Evolutionary conservation across 2,888 invertebrate species (phyloP).

Genomic region (Campoplex capitator): DNA sequence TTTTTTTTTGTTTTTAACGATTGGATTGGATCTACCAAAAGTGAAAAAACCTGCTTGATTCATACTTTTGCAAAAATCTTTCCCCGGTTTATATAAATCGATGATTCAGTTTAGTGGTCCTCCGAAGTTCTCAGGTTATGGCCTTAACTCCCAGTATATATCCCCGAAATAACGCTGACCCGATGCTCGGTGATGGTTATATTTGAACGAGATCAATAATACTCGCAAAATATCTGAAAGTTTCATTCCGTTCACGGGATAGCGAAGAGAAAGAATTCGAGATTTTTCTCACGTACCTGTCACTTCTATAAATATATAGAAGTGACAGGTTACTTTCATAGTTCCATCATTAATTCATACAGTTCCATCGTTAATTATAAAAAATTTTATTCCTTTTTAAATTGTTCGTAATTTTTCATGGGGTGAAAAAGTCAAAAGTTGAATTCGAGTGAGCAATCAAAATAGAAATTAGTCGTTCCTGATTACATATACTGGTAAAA

Average conservation of each 20-base stretch:
- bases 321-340: no score
- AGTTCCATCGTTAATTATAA: not conserved
- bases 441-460: not conserved
- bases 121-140: not conserved
- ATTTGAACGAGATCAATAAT: conserved; percentile 9
- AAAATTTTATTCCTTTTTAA: not conserved
- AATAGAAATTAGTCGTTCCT: conserved; percentile 8
- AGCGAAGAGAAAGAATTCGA: not conserved
- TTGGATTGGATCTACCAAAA: no score
- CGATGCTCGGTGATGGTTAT: conserved; percentile 1
- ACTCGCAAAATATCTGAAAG: not conserved
- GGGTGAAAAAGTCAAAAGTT: not conserved
- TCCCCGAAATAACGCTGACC: conserved; percentile 7
- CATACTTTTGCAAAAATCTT: not conserved
- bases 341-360: no score
- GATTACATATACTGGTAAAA: conserved; percentile 8
- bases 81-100: not conserved
- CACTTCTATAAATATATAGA: not conserved
- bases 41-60: not conserved
- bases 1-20: no score
- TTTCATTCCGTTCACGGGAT: not conserved
- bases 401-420: not conserved
- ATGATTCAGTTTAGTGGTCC: not conserved
- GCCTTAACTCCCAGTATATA: not conserved
- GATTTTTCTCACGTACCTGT: not conserved